phyloP scores from a whole-genome alignment of 2,797 vertebrate species.

The Malurus splendens region DNA sequence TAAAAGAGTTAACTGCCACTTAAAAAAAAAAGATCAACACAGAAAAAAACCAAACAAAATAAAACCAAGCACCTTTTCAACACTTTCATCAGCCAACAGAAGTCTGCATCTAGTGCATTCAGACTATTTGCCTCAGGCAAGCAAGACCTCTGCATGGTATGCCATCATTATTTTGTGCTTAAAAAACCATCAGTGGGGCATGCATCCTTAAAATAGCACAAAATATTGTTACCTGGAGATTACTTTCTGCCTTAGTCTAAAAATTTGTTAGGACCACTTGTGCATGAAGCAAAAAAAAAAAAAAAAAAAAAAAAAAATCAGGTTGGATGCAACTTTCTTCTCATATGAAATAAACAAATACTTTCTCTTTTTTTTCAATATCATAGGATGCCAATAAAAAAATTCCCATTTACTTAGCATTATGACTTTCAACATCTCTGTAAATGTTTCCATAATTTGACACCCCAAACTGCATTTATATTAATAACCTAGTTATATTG shows the following conservation, averaged over 20 bases:
- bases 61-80: neutral
- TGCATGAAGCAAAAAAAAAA: neutral
- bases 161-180: constrained; percentile 52
- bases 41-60: neutral
- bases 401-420: neutral
- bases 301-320: neutral
- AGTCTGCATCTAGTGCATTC: constrained; percentile 3
- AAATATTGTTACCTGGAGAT: constrained; percentile 31
- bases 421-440: neutral
- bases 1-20: neutral
- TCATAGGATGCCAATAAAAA: neutral
- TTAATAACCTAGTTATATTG: neutral
- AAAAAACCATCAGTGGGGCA: constrained; percentile 37
- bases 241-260: constrained; percentile 10
- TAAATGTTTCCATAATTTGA: neutral
- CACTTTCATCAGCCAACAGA: constrained; percentile 25
- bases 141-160: constrained; percentile 32
- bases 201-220: constrained; percentile 32
- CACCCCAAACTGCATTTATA: neutral
- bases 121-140: constrained; percentile 46
- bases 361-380: neutral
- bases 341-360: neutral
- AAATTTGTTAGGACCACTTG: constrained; percentile 4
- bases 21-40: neutral
- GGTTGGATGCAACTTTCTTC: neutral